These are phyloP conservation scores for Caenorhabditis plicata DNA, from an alignment of 2,888 invertebrate genomes.

Conservation along the genomic window DNA sequence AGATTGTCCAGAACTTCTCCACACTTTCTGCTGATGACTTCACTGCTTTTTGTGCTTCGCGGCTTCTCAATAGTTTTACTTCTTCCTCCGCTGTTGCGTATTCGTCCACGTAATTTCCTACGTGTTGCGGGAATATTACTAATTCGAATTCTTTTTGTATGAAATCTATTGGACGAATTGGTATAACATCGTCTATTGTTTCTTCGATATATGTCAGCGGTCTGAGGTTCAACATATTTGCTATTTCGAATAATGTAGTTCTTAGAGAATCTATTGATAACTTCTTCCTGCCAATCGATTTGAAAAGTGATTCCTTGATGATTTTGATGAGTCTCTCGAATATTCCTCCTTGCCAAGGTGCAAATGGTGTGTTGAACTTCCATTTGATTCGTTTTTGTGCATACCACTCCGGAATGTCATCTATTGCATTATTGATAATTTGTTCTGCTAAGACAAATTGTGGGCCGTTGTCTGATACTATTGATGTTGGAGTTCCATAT, in stretches of 20 bases:
- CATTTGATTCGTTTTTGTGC: conserved; percentile 37
- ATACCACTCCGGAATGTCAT: background rate
- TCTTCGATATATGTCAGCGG: conserved; percentile 61
- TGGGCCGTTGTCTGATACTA: conserved; percentile 53
- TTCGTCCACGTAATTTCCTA: background rate
- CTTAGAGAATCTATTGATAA: conserved; percentile 65
- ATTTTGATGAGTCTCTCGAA: conserved; percentile 67
- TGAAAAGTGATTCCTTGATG: conserved; percentile 65
- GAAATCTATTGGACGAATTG: conserved; percentile 34
- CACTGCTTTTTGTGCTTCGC: background rate
- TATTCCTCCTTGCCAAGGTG: conserved; percentile 68
- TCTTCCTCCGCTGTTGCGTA: background rate
- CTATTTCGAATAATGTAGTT: conserved; percentile 61
- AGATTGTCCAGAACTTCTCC: background rate
- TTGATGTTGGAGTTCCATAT: conserved; percentile 12
- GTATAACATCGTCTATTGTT: conserved; percentile 31
- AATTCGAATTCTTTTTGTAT: background rate
- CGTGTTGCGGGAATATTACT: background rate
- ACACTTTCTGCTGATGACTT: background rate
- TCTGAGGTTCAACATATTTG: conserved; percentile 62
- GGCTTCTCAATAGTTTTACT: background rate
- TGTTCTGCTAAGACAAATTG: conserved; percentile 65
- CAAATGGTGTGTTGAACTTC: conserved; percentile 66
- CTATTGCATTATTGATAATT: conserved; percentile 31
- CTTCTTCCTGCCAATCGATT: conserved; percentile 65